Evolutionary conservation across 2,113 vertebrate genomes (phyloP).

Genomic region (Cyprinodon variegatus): DNA sequence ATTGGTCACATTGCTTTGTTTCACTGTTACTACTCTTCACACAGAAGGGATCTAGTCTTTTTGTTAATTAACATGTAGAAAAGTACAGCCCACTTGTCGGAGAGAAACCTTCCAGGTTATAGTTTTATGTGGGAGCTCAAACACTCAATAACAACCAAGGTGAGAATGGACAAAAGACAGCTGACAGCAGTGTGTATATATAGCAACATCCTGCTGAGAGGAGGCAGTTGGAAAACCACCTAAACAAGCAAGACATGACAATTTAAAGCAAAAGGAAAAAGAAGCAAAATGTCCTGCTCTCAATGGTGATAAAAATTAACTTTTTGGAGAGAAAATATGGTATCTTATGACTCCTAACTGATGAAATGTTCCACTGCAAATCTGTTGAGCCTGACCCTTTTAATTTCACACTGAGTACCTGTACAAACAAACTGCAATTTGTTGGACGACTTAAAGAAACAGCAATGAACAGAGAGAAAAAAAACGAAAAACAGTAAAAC

Average conservation of each 20-base stretch:
- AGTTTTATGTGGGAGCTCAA: constrained; percentile 13
- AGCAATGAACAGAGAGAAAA: background rate
- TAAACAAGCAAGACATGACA: constrained; percentile 2
- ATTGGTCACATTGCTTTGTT: constrained; percentile 9
- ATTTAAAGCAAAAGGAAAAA: background rate
- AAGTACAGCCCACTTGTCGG: constrained; percentile 6
- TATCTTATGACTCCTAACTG: background rate
- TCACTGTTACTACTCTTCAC: background rate
- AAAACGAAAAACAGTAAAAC: background rate
- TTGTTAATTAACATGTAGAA: constrained; percentile 27
- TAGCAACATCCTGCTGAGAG: constrained; percentile 8
- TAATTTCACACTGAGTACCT: background rate
- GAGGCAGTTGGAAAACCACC: constrained; percentile 14
- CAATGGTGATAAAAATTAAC: constrained; percentile 12
- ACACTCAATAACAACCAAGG: constrained; percentile 11
- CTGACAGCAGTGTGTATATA: constrained; percentile 3
- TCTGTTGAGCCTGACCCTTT: background rate
- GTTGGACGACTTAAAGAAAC: background rate
- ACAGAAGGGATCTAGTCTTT: background rate
- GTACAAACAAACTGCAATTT: background rate
- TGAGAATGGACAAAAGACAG: constrained; percentile 18
- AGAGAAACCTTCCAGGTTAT: constrained; percentile 7
- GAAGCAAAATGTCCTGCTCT: constrained; percentile 1
- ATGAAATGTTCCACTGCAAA: background rate
- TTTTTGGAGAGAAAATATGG: background rate